Evolutionary conservation across 2,113 vertebrate genomes (phyloP).

Genomic region (Chamaetylas fuelleborni): DNA sequence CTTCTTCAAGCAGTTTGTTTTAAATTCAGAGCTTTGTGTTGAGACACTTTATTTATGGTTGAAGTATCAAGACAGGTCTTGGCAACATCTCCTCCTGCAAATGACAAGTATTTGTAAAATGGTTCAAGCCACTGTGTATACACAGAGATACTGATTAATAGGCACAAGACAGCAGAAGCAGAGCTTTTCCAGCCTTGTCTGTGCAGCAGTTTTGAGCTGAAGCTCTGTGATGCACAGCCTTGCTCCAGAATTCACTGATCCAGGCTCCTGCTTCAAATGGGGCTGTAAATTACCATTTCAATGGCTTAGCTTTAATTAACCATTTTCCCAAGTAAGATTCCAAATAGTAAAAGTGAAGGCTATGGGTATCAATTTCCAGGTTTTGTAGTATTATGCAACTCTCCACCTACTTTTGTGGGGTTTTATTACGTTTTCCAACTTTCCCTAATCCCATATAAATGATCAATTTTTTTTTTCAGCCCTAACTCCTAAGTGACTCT

Average conservation of each 20-base stretch:
- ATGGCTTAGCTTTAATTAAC: slow-evolving; percentile 40
- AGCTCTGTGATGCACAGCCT: not conserved
- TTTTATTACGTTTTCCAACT: not conserved
- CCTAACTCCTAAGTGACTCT: not conserved
- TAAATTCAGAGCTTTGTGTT: not conserved
- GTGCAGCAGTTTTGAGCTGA: not conserved
- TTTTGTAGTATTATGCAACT: not conserved
- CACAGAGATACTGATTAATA: slow-evolving; percentile 40
- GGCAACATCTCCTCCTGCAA: slow-evolving; percentile 28
- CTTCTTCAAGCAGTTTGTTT: slow-evolving; percentile 35
- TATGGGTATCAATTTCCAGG: not conserved
- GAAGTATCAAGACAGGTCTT: slow-evolving; percentile 6
- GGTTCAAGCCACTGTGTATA: slow-evolving; percentile 10
- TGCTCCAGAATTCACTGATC: slow-evolving; percentile 27
- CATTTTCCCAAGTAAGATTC: slow-evolving; percentile 37
- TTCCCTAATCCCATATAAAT: slow-evolving; percentile 6
- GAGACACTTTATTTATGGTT: not conserved
- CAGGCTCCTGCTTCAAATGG: not conserved
- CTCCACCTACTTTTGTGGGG: not conserved
- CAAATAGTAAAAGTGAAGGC: not conserved
- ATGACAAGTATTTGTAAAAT: slow-evolving; percentile 63
- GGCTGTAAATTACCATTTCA: slow-evolving; percentile 42
- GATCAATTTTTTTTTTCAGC: not conserved
- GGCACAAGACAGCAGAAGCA: not conserved
- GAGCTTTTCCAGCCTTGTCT: slow-evolving; percentile 21